Base-by-base conservation (phyloP, 2,888 invertebrate genomes). In the Watsonalla binaria region DNA sequence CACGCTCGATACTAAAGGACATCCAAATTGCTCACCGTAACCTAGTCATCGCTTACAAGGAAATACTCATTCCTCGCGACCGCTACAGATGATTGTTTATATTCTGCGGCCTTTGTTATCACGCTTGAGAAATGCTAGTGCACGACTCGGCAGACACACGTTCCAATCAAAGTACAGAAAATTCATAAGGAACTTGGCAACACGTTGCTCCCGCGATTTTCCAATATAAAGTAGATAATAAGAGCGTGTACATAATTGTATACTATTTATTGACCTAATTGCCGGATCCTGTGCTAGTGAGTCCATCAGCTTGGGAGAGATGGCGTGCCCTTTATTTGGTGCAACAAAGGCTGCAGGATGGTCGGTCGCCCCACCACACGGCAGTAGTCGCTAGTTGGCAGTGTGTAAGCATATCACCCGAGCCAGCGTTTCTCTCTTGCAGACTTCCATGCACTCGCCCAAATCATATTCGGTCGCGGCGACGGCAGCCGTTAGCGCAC, bases 371-470 rank as follows among this genome's bases (percentile, higher is more conserved):
- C 8, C 34, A 13, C 33, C 24, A 47, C 52, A 51, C 6, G 24
- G 53, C 45, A 47, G 46, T 51, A 51, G 42, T 42, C 8, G 42
- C 11, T 47, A 53, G 24, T 39, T 45, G 50, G 51, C 45, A 54
- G 56, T 61, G 54, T 61, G 58, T 58, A 56, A 65, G 65, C 67
- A 68, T 68, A 69, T 76, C 70, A 74, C 75, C 79, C 77, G 80
- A 82, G 76, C 76, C 76, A 77, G 81, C 77, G 74, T 82, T 87
- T 88, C 82, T 90, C 82, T 86, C 92, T 94, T 94, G 92, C 94
- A 94, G 94, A 94, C 94, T 94, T 94, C 93, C 94, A 93, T 92
- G 92, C 93, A 90, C 93, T 94, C 92, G 93, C 94, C 92, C 92
- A 92, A 92, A 92, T 93, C 91, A 92, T 94, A 93, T 94, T 94